phyloP scores from a whole-genome alignment of 2,888 invertebrate genomes.

The Melanostoma scalare region DNA sequence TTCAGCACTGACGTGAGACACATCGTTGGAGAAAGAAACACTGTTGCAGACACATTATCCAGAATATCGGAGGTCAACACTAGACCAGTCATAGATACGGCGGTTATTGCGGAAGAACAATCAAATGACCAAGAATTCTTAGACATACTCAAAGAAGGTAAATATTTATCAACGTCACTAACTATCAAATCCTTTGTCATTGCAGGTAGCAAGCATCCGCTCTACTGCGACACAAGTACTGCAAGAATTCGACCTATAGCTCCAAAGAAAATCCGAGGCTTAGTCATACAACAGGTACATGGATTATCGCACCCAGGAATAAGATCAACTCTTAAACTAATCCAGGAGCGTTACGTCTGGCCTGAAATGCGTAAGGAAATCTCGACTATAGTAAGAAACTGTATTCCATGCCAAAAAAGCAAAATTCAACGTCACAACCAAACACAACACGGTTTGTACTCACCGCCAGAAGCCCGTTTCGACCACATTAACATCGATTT shows the following conservation, averaged over 20 bases:
- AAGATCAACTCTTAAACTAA: background rate
- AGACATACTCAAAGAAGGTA: background rate
- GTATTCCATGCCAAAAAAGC: slow-evolving; percentile 31
- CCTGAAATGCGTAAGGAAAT: slow-evolving; percentile 39
- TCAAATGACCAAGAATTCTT: background rate
- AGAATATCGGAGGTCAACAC: background rate
- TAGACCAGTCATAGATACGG: too few relatives aligned
- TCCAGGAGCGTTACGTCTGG: slow-evolving; percentile 41
- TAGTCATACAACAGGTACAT: slow-evolving; percentile 13
- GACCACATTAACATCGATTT: slow-evolving; percentile 51
- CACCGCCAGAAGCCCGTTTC: slow-evolving; percentile 22
- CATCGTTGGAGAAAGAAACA: background rate
- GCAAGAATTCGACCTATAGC: slow-evolving; percentile 29
- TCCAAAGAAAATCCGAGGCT: slow-evolving; percentile 6
- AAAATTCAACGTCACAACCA: slow-evolving; percentile 31
- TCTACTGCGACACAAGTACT: background rate
- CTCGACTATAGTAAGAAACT: slow-evolving; percentile 2
- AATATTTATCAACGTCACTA: background rate
- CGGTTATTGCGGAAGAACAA: background rate
- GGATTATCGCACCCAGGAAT: slow-evolving; percentile 37
- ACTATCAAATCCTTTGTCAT: background rate
- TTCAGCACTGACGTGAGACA: background rate
- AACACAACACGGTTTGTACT: background rate
- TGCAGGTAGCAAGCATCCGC: background rate
- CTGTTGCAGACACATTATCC: background rate